Evolutionary conservation across 2,888 invertebrate genomes (phyloP).

Genomic region (Tetranychus truncatus): DNA sequence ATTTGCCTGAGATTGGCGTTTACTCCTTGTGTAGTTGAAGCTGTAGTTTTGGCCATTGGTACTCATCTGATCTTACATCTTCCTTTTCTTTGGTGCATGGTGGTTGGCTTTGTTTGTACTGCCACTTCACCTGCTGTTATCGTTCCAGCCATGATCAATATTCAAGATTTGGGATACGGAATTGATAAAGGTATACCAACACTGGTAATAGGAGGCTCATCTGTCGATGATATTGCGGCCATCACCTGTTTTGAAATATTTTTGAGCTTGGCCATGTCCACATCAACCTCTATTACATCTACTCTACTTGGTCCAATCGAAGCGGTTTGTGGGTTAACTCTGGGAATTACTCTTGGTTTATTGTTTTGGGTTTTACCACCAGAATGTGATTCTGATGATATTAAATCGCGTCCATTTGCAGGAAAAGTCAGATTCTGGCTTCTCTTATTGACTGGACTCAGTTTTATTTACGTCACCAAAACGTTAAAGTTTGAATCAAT

Average conservation of each 20-base stretch:
- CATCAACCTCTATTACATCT: neutral
- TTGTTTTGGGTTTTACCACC: neutral
- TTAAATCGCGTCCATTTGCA: neutral
- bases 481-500: neutral
- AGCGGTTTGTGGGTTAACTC: neutral
- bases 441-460: neutral
- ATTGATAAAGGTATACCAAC: slow-evolving; percentile 89
- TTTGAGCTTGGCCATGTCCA: slow-evolving; percentile 39
- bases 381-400: neutral
- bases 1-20: slow-evolving; percentile 23
- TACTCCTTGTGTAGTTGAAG: slow-evolving; percentile 25
- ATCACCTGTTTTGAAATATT: slow-evolving; percentile 82
- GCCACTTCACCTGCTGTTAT: slow-evolving; percentile 96
- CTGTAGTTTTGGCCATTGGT: slow-evolving; percentile 16
- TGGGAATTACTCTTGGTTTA: neutral
- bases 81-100: slow-evolving; percentile 59
- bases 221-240: slow-evolving; percentile 82
- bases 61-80: slow-evolving; percentile 36
- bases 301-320: neutral
- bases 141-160: slow-evolving; percentile 70
- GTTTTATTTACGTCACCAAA: neutral
- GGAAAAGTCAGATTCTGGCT: neutral
- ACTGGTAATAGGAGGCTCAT: slow-evolving; percentile 77
- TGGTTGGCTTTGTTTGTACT: slow-evolving; percentile 51
- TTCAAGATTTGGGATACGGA: slow-evolving; percentile 70